Base-by-base conservation (phyloP, 2,888 invertebrate species). In the Ethmia dodecea region DNA sequence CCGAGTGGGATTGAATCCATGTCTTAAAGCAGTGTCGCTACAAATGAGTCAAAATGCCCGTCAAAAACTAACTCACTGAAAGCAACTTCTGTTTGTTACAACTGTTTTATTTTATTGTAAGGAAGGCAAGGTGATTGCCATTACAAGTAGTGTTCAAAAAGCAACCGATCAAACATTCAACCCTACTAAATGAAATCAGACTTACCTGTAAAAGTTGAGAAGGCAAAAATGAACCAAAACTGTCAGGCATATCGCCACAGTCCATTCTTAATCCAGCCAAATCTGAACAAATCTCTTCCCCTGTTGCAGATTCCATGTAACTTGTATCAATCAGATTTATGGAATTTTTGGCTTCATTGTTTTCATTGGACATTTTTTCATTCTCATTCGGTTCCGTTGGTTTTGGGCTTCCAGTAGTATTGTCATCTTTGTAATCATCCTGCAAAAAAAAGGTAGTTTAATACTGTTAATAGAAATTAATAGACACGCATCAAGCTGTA, bases 341-440 rank as follows among this genome's bases (percentile, higher is more conserved):
- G 0, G 72, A 63, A 20, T 67, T 55, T 13, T 57, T 45, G 28
- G 66, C 59, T 10, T 49, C 55, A 3, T 16, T 29, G 12, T 15
- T 11, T 1, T 44, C 34, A 48, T 49, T 2, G 29, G 45, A 47
- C 20, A 42, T 42, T 36, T 47, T 37, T 37, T 54, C 51, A 35
- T 45, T 62, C 29, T 55, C 49, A 28, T 65, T 55, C n/a, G 55
- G 43, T 54, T 43, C 62, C 59, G 53, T 57, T 35, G 55, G 52
- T 39, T 55, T 60, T n/a, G 47, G 45, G 39, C 76, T 72, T 49
- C 67, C 69, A 33, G 18, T 48, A 16, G 56, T 49, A 22, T 58
- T 60, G 18, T 86, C 76, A 61, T 90, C 90, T 55, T 88, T 87
- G 50, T 88, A 91, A 50, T 90, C 90, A 55, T 89, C 89, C 88